These are phyloP conservation scores for Cercopithecus mona DNA, from an alignment of 2,113 vertebrate genomes.

Conservation along the genomic window DNA sequence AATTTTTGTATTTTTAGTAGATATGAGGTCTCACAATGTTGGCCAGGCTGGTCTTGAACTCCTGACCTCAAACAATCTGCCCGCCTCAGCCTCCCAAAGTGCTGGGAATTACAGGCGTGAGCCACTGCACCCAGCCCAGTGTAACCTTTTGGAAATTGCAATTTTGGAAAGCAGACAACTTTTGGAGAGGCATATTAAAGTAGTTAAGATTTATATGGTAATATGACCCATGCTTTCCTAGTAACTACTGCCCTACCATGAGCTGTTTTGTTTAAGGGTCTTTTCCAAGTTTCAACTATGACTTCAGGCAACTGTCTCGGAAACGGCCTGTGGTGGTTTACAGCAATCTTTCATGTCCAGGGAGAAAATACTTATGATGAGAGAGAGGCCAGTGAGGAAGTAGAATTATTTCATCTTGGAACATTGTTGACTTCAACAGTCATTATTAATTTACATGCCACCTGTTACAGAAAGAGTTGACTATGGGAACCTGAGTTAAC, in stretches of 20 bases:
- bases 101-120: too few relatives aligned
- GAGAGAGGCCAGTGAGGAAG: background rate
- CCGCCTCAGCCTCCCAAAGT: too few relatives aligned
- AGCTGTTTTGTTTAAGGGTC: background rate
- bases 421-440: background rate
- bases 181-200: background rate
- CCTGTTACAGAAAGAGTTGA: background rate
- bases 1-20: too few relatives aligned
- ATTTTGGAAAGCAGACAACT: constrained; percentile 2
- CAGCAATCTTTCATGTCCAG: background rate
- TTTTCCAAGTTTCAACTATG: background rate
- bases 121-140: too few relatives aligned
- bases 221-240: background rate
- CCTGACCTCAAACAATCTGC: too few relatives aligned
- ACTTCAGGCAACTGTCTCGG: background rate
- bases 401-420: background rate
- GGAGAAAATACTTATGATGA: background rate
- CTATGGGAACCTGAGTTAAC: background rate
- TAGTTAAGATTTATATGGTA: background rate
- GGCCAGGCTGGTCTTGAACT: too few relatives aligned
- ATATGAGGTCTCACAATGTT: too few relatives aligned
- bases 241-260: background rate
- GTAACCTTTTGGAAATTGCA: background rate
- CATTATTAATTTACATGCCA: background rate
- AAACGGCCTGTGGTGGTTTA: background rate